Conservation (phyloP, 2,797 vertebrate species). For the Squalus acanthias region DNA sequence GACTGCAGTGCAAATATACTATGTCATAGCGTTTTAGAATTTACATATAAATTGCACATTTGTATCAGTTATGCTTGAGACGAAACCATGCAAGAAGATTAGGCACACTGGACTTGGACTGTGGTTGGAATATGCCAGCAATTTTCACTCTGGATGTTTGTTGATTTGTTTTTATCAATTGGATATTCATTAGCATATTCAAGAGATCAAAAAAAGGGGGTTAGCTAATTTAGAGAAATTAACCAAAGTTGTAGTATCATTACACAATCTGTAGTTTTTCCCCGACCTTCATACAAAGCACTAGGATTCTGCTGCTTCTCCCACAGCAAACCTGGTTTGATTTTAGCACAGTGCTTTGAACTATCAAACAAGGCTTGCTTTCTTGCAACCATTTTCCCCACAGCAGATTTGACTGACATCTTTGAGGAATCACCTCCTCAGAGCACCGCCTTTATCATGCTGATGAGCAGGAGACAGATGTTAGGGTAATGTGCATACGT, state of each 20-base stretch:
- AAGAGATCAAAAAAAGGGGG: neutral
- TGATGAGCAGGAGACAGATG: neutral
- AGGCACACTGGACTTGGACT: neutral
- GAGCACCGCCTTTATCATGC: neutral
- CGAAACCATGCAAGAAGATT: neutral
- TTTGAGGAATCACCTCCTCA: neutral
- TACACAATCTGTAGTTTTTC: neutral
- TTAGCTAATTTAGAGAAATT: neutral
- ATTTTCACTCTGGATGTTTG: neutral
- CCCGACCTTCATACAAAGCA: neutral
- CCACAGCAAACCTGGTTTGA: neutral
- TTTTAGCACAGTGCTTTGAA: neutral
- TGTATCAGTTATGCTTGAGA: conserved; percentile 12
- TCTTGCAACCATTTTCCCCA: neutral
- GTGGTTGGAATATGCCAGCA: neutral
- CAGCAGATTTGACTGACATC: neutral
- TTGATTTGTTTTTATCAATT: neutral
- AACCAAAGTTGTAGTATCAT: neutral
- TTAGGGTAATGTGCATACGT: too few relatives aligned
- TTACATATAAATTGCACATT: conserved; percentile 30
- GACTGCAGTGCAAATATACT: neutral
- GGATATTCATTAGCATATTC: neutral
- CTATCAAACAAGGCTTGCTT: neutral
- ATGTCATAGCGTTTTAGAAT: neutral
- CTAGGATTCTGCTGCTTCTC: neutral